These are phyloP conservation scores for Promerops cafer DNA, from an alignment of 2,113 vertebrate genomes.

Conservation along the genomic window DNA sequence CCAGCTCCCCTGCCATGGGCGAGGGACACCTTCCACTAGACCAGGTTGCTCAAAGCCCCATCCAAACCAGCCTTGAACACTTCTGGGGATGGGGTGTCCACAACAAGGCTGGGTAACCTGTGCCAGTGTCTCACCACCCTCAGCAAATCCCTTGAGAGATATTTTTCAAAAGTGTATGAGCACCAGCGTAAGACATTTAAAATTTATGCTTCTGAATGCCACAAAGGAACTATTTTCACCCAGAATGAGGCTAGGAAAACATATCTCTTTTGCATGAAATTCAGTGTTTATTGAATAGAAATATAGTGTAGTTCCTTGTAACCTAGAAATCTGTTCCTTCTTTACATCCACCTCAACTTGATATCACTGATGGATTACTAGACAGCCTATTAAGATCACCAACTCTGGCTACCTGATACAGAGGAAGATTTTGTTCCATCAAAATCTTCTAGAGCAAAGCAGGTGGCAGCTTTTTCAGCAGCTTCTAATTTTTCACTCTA, in stretches of 20 bases:
- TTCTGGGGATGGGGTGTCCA: neutral
- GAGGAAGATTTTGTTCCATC: neutral
- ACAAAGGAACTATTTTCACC: neutral
- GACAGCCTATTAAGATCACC: neutral
- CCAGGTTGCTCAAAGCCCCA: neutral
- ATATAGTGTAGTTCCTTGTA: neutral
- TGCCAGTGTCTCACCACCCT: neutral
- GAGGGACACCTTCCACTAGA: neutral
- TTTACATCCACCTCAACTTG: neutral
- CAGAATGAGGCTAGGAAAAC: neutral
- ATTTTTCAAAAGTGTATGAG: neutral
- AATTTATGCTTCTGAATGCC: neutral
- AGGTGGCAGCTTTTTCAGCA: constrained; percentile 1
- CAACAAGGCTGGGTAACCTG: neutral
- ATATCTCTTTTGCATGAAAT: neutral
- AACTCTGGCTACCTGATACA: neutral
- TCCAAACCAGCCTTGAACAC: neutral
- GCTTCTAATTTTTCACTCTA: constrained; percentile 41
- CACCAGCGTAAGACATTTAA: neutral
- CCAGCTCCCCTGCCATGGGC: no score
- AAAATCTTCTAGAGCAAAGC: neutral
- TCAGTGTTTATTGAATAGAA: neutral
- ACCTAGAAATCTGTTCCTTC: neutral
- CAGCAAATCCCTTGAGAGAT: neutral
- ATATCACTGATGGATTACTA: neutral